phyloP scores from a whole-genome alignment of 2,888 invertebrate genomes.

The Hydraecia micacea region DNA sequence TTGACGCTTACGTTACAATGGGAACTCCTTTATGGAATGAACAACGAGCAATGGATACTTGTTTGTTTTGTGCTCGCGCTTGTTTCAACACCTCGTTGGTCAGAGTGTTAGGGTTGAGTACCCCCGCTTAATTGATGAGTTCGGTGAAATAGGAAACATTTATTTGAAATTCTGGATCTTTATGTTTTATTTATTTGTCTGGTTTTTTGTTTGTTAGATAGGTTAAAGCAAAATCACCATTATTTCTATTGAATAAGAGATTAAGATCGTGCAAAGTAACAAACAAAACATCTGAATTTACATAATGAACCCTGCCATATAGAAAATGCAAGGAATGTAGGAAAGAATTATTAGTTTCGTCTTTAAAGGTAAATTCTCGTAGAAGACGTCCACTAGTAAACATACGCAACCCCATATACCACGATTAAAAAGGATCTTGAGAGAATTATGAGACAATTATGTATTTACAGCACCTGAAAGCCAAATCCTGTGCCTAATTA shows the following conservation, averaged over 20 bases:
- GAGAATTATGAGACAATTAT: neutral
- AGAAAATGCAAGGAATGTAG: constrained; percentile 1
- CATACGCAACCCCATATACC: neutral
- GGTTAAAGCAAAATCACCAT: neutral
- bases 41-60: constrained; percentile 47
- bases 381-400: neutral
- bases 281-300: constrained; percentile 8
- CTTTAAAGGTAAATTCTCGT: constrained; percentile 18
- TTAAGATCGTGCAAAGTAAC: neutral
- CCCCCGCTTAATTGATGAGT: constrained; percentile 57
- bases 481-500: too few relatives aligned
- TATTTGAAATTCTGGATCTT: constrained; percentile 14
- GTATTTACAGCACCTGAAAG: neutral
- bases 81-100: constrained; percentile 55
- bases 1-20: constrained; percentile 36
- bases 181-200: constrained; percentile 20
- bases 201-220: neutral
- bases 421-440: neutral
- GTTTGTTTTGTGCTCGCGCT: constrained; percentile 47
- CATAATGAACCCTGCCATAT: neutral
- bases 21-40: constrained; percentile 32
- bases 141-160: constrained; percentile 32
- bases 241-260: neutral
- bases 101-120: constrained; percentile 44
- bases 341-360: constrained; percentile 8